phyloP scores from a whole-genome alignment of 1,140 invertebrate species.

The Lithobius niger region DNA sequence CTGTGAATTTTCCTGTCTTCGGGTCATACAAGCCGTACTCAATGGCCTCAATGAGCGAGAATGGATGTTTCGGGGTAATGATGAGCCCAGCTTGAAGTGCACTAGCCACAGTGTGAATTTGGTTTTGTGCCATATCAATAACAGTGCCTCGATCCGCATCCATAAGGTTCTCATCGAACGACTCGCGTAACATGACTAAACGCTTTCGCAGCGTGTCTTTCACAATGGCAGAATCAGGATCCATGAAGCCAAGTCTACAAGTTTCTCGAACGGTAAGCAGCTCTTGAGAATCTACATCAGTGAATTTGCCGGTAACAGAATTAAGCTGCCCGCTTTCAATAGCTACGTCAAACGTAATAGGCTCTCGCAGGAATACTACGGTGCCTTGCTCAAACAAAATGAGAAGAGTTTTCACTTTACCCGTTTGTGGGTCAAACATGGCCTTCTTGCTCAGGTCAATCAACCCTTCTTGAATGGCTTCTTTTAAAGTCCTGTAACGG shows the following conservation, averaged over 20 bases:
- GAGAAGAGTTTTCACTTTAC: conserved; percentile 47
- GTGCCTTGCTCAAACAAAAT: conserved; percentile 58
- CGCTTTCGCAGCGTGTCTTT: conserved; percentile 72
- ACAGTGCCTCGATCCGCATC: conserved; percentile 74
- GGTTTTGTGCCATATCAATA: conserved; percentile 62
- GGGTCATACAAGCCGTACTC: conserved; percentile 70
- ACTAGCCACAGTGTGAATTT: conserved; percentile 52
- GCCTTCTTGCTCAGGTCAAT: conserved; percentile 52
- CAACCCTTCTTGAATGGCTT: conserved; percentile 52
- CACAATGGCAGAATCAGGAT: conserved; percentile 71
- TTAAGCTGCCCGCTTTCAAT: conserved; percentile 56
- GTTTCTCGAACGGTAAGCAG: conserved; percentile 70
- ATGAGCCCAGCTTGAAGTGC: conserved; percentile 64
- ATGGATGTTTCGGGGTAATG: conserved; percentile 49
- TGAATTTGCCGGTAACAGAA: conserved; percentile 54
- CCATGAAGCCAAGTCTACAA: conserved; percentile 61
- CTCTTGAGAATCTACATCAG: conserved; percentile 53
- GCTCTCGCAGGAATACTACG: conserved; percentile 52
- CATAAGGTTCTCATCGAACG: conserved; percentile 68
- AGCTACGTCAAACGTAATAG: conserved; percentile 59
- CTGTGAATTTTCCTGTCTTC: conserved; percentile 56
- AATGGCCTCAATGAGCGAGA: conserved; percentile 66
- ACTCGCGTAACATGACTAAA: conserved; percentile 68
- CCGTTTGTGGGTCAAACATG: conserved; percentile 48
- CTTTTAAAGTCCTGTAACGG: conserved; percentile 51